A percentile compares a stretch with the other conserved stretches of the same genome.
These are phyloP conservation scores for Stichodactyla helianthus DNA, from an alignment of 64 coral and sea anemone genomes.

Conservation along the genomic window DNA sequence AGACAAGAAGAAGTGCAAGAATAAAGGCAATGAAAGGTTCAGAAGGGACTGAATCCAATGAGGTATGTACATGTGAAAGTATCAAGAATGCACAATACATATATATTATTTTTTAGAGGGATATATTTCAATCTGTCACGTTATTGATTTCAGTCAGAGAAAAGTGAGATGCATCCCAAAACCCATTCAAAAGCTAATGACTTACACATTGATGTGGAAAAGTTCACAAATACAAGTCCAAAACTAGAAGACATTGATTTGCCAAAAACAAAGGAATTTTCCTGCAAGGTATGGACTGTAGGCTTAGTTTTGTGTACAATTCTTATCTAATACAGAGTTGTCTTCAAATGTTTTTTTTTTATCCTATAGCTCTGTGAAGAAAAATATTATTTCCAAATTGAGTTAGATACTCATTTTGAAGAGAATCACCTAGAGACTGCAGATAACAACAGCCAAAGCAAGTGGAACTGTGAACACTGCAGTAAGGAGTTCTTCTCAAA, in stretches of 20 bases:
- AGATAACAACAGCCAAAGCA: background rate
- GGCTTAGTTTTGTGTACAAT: too few relatives aligned
- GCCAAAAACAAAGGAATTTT: background rate
- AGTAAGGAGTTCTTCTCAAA: constrained; percentile 10
- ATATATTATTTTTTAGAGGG: too few relatives aligned
- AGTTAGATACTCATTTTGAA: background rate
- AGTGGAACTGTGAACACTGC: background rate
- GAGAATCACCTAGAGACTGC: background rate
- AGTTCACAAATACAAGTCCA: background rate
- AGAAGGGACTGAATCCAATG: background rate
- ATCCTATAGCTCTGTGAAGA: background rate
- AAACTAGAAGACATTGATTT: background rate
- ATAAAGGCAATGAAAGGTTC: background rate
- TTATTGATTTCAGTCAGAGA: background rate
- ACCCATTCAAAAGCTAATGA: background rate
- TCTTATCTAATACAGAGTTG: background rate
- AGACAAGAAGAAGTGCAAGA: background rate
- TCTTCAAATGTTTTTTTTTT: background rate
- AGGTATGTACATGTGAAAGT: too few relatives aligned
- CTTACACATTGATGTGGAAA: background rate
- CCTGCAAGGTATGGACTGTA: background rate
- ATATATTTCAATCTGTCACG: background rate
- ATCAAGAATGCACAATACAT: too few relatives aligned
- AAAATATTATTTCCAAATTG: background rate
- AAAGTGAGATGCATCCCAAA: background rate